Evolutionary conservation across 2,113 vertebrate species (phyloP).

Genomic region (Pteropus alecto): DNA sequence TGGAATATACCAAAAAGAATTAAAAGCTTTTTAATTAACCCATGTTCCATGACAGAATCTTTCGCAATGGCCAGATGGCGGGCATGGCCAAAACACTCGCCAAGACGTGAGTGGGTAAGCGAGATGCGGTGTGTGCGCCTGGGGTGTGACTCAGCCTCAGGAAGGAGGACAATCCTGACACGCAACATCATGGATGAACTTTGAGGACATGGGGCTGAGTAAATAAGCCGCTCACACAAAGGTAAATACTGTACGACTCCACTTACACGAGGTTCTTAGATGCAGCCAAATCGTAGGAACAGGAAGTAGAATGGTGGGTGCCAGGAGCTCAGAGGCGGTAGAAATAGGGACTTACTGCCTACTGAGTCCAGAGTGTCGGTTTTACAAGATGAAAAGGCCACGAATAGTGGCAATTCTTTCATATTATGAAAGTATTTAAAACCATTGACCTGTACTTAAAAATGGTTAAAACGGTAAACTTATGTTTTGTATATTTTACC

Average conservation of each 20-base stretch:
- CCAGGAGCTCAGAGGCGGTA: too few relatives aligned
- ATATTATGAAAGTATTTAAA: too few relatives aligned
- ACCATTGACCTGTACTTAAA: too few relatives aligned
- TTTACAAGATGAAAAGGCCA: background rate
- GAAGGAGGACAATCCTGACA: background rate
- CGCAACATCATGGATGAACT: rapidly evolving
- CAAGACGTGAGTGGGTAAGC: background rate
- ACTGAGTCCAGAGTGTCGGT: too few relatives aligned
- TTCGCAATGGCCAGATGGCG: background rate
- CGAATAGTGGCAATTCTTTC: background rate
- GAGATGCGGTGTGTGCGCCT: background rate
- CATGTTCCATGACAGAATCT: background rate
- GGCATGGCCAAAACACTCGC: background rate
- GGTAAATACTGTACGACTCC: too few relatives aligned
- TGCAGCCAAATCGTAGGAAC: background rate
- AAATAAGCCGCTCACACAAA: background rate
- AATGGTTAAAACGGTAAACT: too few relatives aligned
- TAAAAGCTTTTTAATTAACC: background rate
- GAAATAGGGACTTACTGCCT: background rate
- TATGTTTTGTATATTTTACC: too few relatives aligned
- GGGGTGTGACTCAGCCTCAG: background rate
- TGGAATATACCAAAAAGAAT: background rate
- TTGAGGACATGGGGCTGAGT: background rate
- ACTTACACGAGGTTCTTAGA: background rate
- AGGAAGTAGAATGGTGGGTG: background rate